Evolutionary conservation across 1,140 invertebrate species (phyloP), one percentile per base, ranked within the genome.

Genomic region (Drosophila ananassae): DNA sequence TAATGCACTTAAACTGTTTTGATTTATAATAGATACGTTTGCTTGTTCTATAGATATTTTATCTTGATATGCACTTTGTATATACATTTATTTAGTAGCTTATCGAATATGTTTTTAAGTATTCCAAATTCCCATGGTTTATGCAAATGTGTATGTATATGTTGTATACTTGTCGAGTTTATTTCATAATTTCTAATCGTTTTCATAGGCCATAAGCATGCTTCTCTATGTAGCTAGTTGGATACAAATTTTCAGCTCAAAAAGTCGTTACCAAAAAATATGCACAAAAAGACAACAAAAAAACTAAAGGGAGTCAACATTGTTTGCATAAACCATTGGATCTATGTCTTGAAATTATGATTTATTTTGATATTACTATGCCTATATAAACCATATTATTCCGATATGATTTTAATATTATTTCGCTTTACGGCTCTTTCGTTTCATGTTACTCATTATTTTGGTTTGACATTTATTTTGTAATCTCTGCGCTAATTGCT

Each of bases 251-350:
- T 89, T 89, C 76, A 89, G 83, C 79, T 79, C 72, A 89, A 89
- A 89, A 89, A 74, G 59, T 89, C 79, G 79, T 83, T 79, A 84
- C 79, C 79, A 89, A 90, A 89, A 89, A 89, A 89, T 89, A 89
- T 89, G 83, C 83, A 89, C 83, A 89, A 77, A 44, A 41, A 44
- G 13, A 44, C 6, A 21, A 44, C 2, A 44, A 44, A 21, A 62
- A 73, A 55, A 68, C 39, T 55, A 63, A 71, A 68, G 60, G 51
- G 73, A 74, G 53, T 79, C 69, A 72, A 78, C 67, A 85, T 82
- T 90, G 73, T 90, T 91, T 91, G 90, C 90, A 91, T 91, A 91
- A 91, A 91, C 90, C 90, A 91, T 91, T 91, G 90, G 90, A 87
- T 67, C 50, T 80, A 72, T 84, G 79, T 77, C 73, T 89, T 79